phyloP scores from a whole-genome alignment of 2,113 vertebrate species.

The Atractosteus spatula region DNA sequence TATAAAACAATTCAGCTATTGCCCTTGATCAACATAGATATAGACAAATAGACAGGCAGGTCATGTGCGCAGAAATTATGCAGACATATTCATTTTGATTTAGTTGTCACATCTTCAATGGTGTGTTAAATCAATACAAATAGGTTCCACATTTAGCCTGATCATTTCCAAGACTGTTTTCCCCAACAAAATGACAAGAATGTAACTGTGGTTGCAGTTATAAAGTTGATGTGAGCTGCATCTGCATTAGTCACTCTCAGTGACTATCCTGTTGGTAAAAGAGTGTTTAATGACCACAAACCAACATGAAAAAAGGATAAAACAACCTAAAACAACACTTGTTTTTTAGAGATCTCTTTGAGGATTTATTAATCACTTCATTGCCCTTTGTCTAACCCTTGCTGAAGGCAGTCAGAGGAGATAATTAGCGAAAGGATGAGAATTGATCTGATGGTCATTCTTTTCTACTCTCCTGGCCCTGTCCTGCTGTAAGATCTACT shows the following conservation, averaged over 20 bases:
- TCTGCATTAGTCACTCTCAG: slow-evolving; percentile 20
- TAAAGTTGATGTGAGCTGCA: not conserved
- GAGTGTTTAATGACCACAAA: slow-evolving; percentile 31
- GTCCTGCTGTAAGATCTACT: too few relatives aligned
- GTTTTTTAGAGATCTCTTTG: not conserved
- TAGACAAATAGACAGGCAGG: slow-evolving; percentile 40
- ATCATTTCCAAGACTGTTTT: slow-evolving; percentile 16
- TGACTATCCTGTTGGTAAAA: slow-evolving; percentile 12
- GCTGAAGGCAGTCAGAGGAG: slow-evolving; percentile 20
- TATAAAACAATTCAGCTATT: slow-evolving; percentile 29
- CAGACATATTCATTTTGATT: slow-evolving; percentile 62
- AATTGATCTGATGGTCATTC: slow-evolving; percentile 43
- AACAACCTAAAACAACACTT: slow-evolving; percentile 20
- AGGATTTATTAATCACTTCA: slow-evolving; percentile 23
- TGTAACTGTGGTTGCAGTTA: slow-evolving; percentile 23
- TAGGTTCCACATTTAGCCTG: slow-evolving; percentile 32
- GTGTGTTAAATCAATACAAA: slow-evolving; percentile 67
- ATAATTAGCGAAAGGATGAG: slow-evolving; percentile 48
- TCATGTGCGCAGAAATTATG: slow-evolving; percentile 37
- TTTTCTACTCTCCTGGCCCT: too few relatives aligned
- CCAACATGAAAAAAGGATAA: slow-evolving; percentile 16
- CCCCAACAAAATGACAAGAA: slow-evolving; percentile 23
- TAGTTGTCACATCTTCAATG: slow-evolving; percentile 62
- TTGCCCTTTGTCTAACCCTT: slow-evolving; percentile 17
- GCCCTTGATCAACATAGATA: slow-evolving; percentile 47